Base-by-base conservation (phyloP, 23 tunicate species). In the Styela clava region DNA sequence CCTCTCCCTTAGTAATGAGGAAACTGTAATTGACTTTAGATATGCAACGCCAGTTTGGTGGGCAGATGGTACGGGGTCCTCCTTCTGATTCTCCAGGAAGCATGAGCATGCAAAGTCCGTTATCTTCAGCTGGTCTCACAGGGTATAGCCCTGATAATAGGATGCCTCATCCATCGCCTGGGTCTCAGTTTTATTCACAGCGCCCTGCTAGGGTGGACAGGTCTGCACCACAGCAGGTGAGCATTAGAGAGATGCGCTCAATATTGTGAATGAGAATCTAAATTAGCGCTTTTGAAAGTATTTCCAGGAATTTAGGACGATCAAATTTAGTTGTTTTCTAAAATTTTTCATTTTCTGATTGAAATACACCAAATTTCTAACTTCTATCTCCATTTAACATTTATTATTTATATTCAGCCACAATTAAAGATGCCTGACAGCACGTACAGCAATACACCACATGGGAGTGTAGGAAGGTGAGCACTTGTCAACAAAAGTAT, bases 91-190 rank as follows among this genome's bases (percentile, higher is more conserved):
- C 81, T 21, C 81, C 81, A 9, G 62, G 52, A n/a, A 72, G 32
- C n/a, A 72, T 76, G 52, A 76, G 24, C 81, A 78, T 83, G 35
- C 89, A 86, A 9, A 86, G 90, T 74, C 97, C 97, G 22, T 84
- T 74, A 34, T 68, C 81, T 44, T 44, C 65, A 21, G 81, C 69
- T 7, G 65, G 64, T 22, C 24, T 52, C 16, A n/a, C 81, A 21
- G 81, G 81, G 21, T 76, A 76, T 64, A 52, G 81, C 29, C 65
- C 81, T 35, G 90, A 32, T 37, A 64, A 16, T 80, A 78, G 65
- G 73, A 88, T 76, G 89, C 52, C 97, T 25, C 97, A 91, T 33
- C 95, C 86, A 1, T 91, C 97, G 18, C 97, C 97, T 30, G 87
- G 90, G 23, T 74, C 61, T 74, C 88, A 85, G 33, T 74, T n/a